Conservation (phyloP, 2,797 vertebrate species). For the Sparidentex hasta region DNA sequence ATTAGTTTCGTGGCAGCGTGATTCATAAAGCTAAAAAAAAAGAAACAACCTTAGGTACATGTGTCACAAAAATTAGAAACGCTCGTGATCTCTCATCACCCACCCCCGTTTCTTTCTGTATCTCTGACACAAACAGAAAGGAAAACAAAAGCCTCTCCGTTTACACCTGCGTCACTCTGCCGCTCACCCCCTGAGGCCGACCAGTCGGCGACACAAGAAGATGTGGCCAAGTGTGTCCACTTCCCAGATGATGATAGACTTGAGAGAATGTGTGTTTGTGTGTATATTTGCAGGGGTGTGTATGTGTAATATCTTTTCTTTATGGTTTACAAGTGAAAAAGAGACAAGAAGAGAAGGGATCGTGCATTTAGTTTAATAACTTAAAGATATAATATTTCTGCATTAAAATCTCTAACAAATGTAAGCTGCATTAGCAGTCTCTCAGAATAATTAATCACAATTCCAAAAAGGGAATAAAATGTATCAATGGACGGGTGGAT, state of each 20-base stretch:
- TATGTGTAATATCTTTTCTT: not conserved
- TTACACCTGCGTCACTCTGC: constrained; percentile 41
- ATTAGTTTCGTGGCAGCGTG: not conserved
- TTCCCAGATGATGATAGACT: not conserved
- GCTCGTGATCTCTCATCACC: not conserved
- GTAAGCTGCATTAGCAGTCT: too few relatives aligned
- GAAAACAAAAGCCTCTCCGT: constrained; percentile 41
- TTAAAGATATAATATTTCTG: too few relatives aligned
- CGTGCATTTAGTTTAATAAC: not conserved
- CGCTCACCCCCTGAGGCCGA: not conserved
- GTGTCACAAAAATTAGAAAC: constrained; percentile 6
- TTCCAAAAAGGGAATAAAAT: not conserved
- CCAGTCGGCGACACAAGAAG: constrained; percentile 1
- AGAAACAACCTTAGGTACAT: not conserved
- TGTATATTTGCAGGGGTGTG: not conserved
- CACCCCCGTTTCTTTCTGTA: not conserved
- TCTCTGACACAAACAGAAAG: constrained; percentile 10
- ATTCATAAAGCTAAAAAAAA: not conserved
- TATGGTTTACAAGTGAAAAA: not conserved
- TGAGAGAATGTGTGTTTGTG: not conserved
- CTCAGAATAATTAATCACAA: too few relatives aligned
- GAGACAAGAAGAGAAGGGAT: not conserved
- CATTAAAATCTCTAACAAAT: too few relatives aligned
- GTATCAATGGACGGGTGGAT: too few relatives aligned
- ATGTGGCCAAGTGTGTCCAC: constrained; percentile 1